These are phyloP conservation scores for Drosophila demipolita DNA, from an alignment of 2,888 invertebrate genomes.

Conservation along the genomic window DNA sequence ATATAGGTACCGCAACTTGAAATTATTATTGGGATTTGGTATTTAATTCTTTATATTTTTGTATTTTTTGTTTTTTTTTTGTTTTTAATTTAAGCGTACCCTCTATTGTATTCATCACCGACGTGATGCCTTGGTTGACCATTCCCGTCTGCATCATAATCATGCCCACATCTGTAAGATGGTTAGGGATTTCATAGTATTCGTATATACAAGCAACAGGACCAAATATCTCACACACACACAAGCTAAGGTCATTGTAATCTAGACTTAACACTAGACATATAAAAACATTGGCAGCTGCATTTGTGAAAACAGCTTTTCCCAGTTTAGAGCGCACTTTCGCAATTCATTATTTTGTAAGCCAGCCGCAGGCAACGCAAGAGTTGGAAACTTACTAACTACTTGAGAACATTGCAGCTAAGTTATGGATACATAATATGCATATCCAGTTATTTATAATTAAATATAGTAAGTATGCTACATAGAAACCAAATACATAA, in stretches of 20 bases:
- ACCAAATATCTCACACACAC: conserved; percentile 47
- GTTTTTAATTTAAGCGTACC: conserved; percentile 87
- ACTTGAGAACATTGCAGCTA: conserved; percentile 75
- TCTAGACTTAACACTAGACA: conserved; percentile 53
- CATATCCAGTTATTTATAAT: conserved; percentile 32
- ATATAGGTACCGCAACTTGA: conserved; percentile 35
- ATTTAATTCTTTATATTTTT: conserved; percentile 14
- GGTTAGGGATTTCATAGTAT: conserved; percentile 67
- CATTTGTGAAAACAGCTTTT: background rate
- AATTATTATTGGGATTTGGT: conserved; percentile 42
- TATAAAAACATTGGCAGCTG: conserved; percentile 4
- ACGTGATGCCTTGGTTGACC: conserved; percentile 95
- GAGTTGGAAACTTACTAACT: conserved; percentile 72
- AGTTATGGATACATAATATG: conserved; percentile 34
- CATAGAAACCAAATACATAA: conserved; percentile 59
- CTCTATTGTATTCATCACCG: conserved; percentile 88
- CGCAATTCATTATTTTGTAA: conserved; percentile 38
- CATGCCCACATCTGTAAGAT: conserved; percentile 95
- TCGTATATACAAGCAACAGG: conserved; percentile 43
- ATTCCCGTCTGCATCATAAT: conserved; percentile 98
- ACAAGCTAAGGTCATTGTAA: conserved; percentile 21
- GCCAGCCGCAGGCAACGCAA: conserved; percentile 70
- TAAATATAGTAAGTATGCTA: conserved; percentile 51
- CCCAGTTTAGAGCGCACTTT: conserved; percentile 23
- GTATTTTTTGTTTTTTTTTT: conserved; percentile 12